These are phyloP conservation scores for Lycaon pictus DNA, from an alignment of 2,113 vertebrate genomes.

Conservation along the genomic window DNA sequence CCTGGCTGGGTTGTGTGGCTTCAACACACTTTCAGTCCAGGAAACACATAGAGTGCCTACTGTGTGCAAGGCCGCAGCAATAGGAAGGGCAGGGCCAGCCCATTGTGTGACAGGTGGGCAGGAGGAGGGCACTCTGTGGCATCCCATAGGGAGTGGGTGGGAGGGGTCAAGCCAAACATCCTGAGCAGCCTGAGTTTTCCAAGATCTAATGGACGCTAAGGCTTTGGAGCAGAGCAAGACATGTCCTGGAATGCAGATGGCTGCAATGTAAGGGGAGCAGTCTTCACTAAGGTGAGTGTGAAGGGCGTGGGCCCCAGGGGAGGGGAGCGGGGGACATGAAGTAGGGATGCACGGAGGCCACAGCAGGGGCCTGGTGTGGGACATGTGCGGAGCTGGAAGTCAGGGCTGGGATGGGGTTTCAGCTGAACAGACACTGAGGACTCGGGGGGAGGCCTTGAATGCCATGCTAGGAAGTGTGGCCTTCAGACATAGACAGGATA, in stretches of 20 bases:
- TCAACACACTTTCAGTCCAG: fast-evolving
- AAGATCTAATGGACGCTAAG: fast-evolving
- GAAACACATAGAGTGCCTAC: fast-evolving
- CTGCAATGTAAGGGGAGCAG: fast-evolving
- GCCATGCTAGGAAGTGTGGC: background rate
- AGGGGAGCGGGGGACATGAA: fast-evolving
- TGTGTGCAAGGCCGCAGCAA: fast-evolving
- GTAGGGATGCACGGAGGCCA: background rate
- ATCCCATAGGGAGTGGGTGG: fast-evolving
- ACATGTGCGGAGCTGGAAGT: background rate
- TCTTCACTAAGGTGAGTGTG: background rate
- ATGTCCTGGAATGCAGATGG: fast-evolving
- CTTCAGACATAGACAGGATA: background rate
- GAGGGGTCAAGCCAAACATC: fast-evolving
- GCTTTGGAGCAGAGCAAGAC: background rate
- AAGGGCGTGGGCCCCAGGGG: fast-evolving
- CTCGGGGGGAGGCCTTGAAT: too few species aligned
- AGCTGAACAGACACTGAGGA: background rate
- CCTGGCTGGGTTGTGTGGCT: fast-evolving
- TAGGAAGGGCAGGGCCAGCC: too few species aligned
- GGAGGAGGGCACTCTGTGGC: fast-evolving
- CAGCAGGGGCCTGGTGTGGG: background rate
- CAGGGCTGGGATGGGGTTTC: fast-evolving
- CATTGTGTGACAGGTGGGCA: fast-evolving
- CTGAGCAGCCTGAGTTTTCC: fast-evolving